phyloP scores from a whole-genome alignment of 2,113 vertebrate species.

The Platanista minor region DNA sequence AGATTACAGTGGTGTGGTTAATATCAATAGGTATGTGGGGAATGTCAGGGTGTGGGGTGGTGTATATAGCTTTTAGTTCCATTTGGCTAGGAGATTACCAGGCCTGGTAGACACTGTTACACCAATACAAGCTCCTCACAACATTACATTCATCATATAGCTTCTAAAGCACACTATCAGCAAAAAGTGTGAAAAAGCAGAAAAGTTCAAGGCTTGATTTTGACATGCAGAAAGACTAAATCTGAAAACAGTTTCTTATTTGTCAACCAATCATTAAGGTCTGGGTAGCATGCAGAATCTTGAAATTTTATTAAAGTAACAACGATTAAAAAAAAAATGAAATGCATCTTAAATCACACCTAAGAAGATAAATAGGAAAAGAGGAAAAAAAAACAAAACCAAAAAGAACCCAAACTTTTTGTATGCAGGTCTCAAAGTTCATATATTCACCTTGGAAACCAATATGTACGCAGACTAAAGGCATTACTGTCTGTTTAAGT shows the following conservation, averaged over 20 bases:
- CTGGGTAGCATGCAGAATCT: not conserved
- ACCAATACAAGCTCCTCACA: not conserved
- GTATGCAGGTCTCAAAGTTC: not conserved
- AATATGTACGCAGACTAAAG: not conserved
- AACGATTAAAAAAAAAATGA: not conserved
- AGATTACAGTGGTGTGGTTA: constrained; percentile 95
- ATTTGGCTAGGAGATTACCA: not conserved
- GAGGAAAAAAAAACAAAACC: not conserved
- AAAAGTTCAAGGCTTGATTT: not conserved
- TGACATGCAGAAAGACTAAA: not conserved
- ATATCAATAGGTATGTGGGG: constrained; percentile 93
- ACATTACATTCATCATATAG: not conserved
- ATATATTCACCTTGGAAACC: not conserved
- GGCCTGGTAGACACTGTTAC: not conserved
- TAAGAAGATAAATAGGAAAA: not conserved
- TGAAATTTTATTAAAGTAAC: not conserved
- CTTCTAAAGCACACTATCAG: not conserved
- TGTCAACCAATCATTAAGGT: not conserved
- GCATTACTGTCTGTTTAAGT: not conserved
- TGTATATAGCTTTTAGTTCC: not conserved
- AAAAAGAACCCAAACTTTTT: not conserved
- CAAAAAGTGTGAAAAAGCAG: not conserved
- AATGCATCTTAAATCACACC: not conserved
- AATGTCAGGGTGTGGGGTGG: not conserved
- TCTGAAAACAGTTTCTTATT: not conserved